phyloP scores from a whole-genome alignment of 2,113 vertebrate species.

The Dipodomys stephensi region DNA sequence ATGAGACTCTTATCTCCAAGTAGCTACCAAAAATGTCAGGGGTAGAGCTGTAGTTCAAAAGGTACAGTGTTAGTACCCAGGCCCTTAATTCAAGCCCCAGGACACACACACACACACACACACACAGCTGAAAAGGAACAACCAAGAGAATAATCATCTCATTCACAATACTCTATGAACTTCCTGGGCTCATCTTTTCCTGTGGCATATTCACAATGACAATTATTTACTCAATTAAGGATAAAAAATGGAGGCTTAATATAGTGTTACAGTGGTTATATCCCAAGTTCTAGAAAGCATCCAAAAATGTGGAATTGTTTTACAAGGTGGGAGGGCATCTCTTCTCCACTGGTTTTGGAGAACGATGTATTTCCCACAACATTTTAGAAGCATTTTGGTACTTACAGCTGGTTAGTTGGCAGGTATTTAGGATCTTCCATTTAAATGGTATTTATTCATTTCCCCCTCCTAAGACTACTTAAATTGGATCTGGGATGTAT shows the following conservation, averaged over 20 bases:
- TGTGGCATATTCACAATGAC: background rate
- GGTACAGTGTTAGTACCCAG: too few relatives aligned
- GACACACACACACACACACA: too few relatives aligned
- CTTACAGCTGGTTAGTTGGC: constrained; percentile 31
- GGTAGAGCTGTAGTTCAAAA: too few relatives aligned
- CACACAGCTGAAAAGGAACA: background rate
- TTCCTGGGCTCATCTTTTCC: background rate
- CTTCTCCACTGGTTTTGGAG: background rate
- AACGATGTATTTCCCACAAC: background rate
- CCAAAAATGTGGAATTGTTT: constrained; percentile 32
- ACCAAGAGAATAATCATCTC: background rate
- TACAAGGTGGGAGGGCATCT: background rate
- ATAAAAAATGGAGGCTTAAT: background rate
- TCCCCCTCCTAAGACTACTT: constrained; percentile 41
- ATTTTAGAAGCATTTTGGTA: constrained; percentile 60
- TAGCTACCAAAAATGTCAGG: too few relatives aligned
- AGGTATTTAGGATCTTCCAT: constrained; percentile 6
- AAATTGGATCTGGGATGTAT: constrained; percentile 63
- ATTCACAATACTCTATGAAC: background rate
- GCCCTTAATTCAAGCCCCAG: too few relatives aligned
- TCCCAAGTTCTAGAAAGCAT: background rate
- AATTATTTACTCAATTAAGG: constrained; percentile 44
- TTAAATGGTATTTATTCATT: constrained; percentile 66
- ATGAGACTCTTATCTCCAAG: too few relatives aligned
- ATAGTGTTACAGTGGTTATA: background rate